These are phyloP conservation scores for Phalanger gymnotis DNA, from an alignment of 2,797 vertebrate species.

Conservation along the genomic window DNA sequence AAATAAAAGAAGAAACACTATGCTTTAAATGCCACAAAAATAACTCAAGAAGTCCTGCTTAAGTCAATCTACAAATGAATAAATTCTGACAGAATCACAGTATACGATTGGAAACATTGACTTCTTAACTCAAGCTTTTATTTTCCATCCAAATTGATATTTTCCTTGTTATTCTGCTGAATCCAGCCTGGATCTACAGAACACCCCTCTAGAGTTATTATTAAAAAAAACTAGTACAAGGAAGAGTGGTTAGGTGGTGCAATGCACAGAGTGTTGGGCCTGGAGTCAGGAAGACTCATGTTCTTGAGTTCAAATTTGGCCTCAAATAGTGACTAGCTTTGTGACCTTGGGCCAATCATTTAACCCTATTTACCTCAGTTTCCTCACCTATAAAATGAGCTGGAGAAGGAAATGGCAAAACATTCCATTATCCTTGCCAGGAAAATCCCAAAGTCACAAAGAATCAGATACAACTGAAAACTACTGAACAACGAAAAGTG, in stretches of 20 bases:
- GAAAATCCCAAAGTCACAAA: not conserved
- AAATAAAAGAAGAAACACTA: constrained; percentile 56
- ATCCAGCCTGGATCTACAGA: not conserved
- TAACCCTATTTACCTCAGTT: too few relatives aligned
- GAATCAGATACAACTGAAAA: not conserved
- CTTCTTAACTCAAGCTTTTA: not conserved
- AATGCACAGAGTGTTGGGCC: too few relatives aligned
- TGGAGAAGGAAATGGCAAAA: not conserved
- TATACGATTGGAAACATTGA: not conserved
- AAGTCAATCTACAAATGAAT: not conserved
- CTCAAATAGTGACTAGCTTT: too few relatives aligned
- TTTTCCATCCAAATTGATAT: not conserved
- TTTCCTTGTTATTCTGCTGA: constrained; percentile 51
- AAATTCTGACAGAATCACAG: not conserved
- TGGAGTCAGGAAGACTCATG: too few relatives aligned
- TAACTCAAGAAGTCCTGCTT: not conserved
- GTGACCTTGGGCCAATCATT: too few relatives aligned
- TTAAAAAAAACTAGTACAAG: not conserved
- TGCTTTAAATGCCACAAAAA: constrained; percentile 33
- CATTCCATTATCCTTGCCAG: not conserved
- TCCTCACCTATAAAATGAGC: not conserved
- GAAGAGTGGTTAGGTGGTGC: not conserved
- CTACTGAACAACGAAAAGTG: not conserved
- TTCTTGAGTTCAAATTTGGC: too few relatives aligned
- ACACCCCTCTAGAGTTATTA: not conserved